These are phyloP conservation scores for Colletes gigas DNA, from an alignment of 1,140 invertebrate species.

Conservation along the genomic window DNA sequence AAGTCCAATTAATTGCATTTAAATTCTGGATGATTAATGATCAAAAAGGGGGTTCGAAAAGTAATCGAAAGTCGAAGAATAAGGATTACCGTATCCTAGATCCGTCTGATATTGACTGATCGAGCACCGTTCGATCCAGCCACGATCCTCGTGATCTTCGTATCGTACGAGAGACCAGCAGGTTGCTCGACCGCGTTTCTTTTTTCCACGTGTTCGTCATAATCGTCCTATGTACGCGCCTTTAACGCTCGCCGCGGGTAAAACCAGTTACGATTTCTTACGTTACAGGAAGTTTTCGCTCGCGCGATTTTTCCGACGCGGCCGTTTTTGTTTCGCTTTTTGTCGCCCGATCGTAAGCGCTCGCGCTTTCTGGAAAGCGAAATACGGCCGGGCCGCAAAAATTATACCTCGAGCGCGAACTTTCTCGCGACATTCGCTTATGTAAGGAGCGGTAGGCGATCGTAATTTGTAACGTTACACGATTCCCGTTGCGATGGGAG, in stretches of 20 bases:
- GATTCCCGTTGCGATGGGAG: not conserved
- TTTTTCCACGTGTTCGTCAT: not conserved
- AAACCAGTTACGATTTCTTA: constrained; percentile 51
- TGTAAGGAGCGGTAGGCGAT: not conserved
- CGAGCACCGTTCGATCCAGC: not conserved
- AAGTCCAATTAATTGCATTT: too few species aligned
- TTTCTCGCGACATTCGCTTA: constrained; percentile 19
- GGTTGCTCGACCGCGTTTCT: not conserved
- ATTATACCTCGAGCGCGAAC: not conserved
- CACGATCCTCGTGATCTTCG: not conserved
- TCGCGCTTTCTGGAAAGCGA: constrained; percentile 32
- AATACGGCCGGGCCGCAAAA: not conserved
- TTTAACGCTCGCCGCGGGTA: constrained; percentile 15
- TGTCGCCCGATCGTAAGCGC: not conserved
- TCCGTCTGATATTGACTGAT: too few species aligned
- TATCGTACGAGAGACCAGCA: not conserved
- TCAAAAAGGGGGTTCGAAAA: too few species aligned
- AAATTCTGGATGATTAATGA: too few species aligned
- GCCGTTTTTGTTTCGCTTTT: not conserved
- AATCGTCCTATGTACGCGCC: constrained; percentile 9
- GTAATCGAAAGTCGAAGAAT: too few species aligned
- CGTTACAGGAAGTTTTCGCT: constrained; percentile 47
- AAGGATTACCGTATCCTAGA: too few species aligned
- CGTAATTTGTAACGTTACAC: not conserved
- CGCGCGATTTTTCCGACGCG: constrained; percentile 29